Percentiles rank a stretch among this genome's conserved stretches.
phyloP scores from a whole-genome alignment of 2,113 vertebrate species.

The Saguinus midas region DNA sequence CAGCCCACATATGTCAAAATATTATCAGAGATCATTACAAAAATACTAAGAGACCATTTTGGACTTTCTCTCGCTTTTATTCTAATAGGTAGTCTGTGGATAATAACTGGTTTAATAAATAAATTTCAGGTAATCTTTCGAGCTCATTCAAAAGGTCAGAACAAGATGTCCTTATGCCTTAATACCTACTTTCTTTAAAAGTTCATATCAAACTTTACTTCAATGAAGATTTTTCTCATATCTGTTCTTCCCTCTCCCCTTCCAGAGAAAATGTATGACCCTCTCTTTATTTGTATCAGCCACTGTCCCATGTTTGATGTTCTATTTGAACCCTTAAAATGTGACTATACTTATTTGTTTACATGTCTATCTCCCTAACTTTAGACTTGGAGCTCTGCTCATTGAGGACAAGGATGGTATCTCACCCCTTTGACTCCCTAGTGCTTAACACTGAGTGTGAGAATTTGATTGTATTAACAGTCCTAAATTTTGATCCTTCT shows the following conservation, averaged over 20 bases:
- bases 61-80: not conserved
- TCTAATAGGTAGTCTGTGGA: not conserved
- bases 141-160: not conserved
- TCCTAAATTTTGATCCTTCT: not conserved
- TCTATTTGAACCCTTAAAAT: not conserved
- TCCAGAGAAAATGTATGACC: not conserved
- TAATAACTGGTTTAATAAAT: not conserved
- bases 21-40: constrained; percentile 2
- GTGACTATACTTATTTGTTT: not conserved
- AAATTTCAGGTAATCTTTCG: not conserved
- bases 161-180: not conserved
- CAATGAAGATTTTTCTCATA: not conserved
- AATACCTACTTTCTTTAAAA: not conserved
- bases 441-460: not conserved
- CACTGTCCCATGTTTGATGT: not conserved
- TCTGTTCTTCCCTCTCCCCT: not conserved
- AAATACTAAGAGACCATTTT: not conserved
- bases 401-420: not conserved
- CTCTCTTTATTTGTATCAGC: not conserved
- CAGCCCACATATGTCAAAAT: not conserved
- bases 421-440: not conserved
- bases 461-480: not conserved
- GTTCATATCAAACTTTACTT: not conserved
- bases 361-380: not conserved
- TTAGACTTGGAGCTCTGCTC: not conserved